Base-by-base conservation (phyloP, 2,113 vertebrate species). In the Ardeotis arabs region DNA sequence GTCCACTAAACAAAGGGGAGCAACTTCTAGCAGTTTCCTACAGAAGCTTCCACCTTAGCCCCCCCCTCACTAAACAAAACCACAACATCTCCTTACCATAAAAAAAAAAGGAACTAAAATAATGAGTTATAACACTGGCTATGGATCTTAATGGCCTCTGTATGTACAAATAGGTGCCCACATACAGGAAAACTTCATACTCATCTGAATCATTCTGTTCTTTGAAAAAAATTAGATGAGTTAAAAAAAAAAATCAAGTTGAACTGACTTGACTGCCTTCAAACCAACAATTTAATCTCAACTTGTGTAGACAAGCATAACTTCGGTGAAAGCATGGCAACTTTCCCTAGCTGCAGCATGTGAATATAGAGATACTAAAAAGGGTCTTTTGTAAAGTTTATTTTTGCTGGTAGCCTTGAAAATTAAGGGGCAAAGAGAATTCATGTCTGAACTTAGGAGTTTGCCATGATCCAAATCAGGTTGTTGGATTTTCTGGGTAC, bases 301-400 rank as follows among this genome's bases (percentile, higher is more conserved):
- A 44, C 73, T 86, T 96, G 80, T 93, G 87, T 78, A 91, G 86
- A 95, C 91, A 90, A 29, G 89, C 50, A 92, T 52, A 89, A 89
- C 7, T 9, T 58, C 62, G 89, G 45, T 76, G 80, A 84, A 89
- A 53, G 23, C 11, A 22, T 17, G 69, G 73, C 91, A 94, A 10
- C n/a, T 85, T 93, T 50, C 28, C 66, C n/a, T 44, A 58, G 62
- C 29, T 11, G 9, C 70, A 79, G 84, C 60, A 89, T 9, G 55
- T 12, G 28, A 78, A 68, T 64, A 63, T 19, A 55, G 27, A 84
- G 52, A 45, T 24, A 68, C 15, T 62, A 68, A 84, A 86, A 75
- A 41, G 29, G 14, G 21, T 50, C 9, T 72, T 87, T 84, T 89
- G 23, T 82, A 39, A 80, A 82, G 47, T 69, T 75, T 68, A 33